Evolutionary conservation across 2,113 vertebrate genomes (phyloP).

Genomic region (Ochotona princeps): DNA sequence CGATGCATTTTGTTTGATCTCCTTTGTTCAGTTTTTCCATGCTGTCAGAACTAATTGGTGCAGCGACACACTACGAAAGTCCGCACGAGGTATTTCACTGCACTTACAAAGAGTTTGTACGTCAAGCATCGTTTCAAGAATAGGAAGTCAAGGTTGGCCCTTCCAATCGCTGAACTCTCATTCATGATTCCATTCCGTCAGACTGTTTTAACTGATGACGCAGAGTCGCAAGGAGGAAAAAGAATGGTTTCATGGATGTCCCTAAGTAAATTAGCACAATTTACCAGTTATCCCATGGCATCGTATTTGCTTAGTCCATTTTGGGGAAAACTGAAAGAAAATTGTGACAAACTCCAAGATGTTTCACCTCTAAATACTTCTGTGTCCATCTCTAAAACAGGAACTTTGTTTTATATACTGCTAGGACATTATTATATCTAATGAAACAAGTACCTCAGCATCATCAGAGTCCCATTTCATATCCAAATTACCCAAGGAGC

Average conservation of each 20-base stretch:
- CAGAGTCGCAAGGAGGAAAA: background rate
- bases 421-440: background rate
- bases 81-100: background rate
- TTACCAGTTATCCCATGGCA: background rate
- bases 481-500: constrained; percentile 28
- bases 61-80: background rate
- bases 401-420: constrained; percentile 25
- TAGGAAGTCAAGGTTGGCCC: background rate
- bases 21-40: background rate
- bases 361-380: background rate
- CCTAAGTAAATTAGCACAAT: background rate
- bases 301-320: background rate
- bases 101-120: background rate
- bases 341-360: background rate
- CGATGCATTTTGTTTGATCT: constrained; percentile 32
- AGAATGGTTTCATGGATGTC: constrained; percentile 18
- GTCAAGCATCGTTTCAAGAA: constrained; percentile 6
- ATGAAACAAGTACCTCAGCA: background rate
- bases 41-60: constrained; percentile 21
- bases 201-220: constrained; percentile 3
- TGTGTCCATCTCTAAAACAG: constrained; percentile 19
- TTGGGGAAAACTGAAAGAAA: background rate
- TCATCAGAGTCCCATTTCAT: constrained; percentile 4
- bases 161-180: constrained; percentile 21
- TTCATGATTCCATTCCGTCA: background rate